Percentiles rank a stretch among this genome's conserved stretches.
These are phyloP conservation scores for Oligia fasciuncula DNA, from an alignment of 2,888 invertebrate genomes.

Conservation along the genomic window DNA sequence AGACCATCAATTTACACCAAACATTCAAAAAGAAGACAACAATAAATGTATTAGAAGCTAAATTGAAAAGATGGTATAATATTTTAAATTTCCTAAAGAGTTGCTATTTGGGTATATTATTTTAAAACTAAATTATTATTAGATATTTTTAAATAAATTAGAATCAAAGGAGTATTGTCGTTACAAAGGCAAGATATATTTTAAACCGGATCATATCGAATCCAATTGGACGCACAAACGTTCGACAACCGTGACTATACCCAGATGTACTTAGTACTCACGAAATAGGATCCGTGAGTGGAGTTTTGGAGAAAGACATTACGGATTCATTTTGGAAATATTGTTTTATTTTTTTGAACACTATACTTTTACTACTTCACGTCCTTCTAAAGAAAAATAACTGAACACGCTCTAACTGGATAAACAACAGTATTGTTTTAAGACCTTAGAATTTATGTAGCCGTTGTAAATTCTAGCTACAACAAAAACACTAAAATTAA, in stretches of 20 bases:
- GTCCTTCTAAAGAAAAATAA: neutral
- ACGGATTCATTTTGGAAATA: neutral
- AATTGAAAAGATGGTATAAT: no score
- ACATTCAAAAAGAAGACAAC: no score
- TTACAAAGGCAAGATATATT: conserved; percentile 54
- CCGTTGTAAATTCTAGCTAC: neutral
- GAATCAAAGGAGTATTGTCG: conserved; percentile 48
- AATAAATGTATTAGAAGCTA: no score
- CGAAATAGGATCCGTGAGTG: conserved; percentile 44
- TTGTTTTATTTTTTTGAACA: conserved; percentile 4
- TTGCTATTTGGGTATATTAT: no score
- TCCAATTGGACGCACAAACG: conserved; percentile 65
- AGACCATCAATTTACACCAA: no score
- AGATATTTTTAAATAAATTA: no score
- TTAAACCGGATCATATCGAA: conserved; percentile 61
- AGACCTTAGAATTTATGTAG: neutral
- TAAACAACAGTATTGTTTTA: neutral
- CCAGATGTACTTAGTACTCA: conserved; percentile 40
- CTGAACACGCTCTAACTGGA: neutral
- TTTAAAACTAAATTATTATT: no score
- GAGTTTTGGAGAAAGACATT: conserved; percentile 31
- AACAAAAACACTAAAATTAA: neutral
- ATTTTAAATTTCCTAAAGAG: no score
- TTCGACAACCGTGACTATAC: conserved; percentile 60
- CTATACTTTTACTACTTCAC: neutral